Base-by-base conservation (phyloP, 2,888 invertebrate species). In the Mimachlamys varia region DNA sequence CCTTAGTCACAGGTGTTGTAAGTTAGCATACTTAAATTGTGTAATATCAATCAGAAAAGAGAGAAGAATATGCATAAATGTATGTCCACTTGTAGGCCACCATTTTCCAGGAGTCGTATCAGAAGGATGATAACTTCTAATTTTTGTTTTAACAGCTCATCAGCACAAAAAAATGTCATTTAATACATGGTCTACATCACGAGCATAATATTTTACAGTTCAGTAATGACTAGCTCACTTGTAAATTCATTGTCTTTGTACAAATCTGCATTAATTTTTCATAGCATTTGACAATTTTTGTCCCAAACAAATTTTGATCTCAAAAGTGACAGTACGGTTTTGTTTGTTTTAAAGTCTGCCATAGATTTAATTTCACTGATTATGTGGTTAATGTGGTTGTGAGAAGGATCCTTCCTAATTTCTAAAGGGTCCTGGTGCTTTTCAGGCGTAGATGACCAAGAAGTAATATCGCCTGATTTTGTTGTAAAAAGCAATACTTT, bases 401-500 rank as follows among this genome's bases (percentile, higher is more conserved):
- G 76, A 76, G 10, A 22, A 22, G n/a, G 58, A 58, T 76, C 7
- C n/a, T 76, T n/a, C 76, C 27, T 10, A 7, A 10, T 76, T 27
- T 33, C 33, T 4, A 12, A 33, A n/a, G 27, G 33, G 76, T 76
- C 76, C 76, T 1, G 76, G 76, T 76, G 76, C 76, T 76, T n/a
- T 62, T 33, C 0, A 22, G 76, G 53, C 19, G 12, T 17, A 13
- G 19, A 53, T 10, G 19, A 27, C 27, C 76, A 76, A 33, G 33
- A 33, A 44, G n/a, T n/a, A 27, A 76, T n/a, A 76, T 27, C n/a
- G 13, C 62, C 62, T 76, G 22, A 62, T 76, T 76, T 76, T 3
- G 27, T 76, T 76, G 76, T 76, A 76, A 27, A 76, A 76, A 76
- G 76, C 76, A 76, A 76, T 76, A 76, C 33, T 27, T 62, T 62